Base-by-base conservation (phyloP, 2,113 vertebrate genomes). In the Poeciliopsis turrubarensis region DNA sequence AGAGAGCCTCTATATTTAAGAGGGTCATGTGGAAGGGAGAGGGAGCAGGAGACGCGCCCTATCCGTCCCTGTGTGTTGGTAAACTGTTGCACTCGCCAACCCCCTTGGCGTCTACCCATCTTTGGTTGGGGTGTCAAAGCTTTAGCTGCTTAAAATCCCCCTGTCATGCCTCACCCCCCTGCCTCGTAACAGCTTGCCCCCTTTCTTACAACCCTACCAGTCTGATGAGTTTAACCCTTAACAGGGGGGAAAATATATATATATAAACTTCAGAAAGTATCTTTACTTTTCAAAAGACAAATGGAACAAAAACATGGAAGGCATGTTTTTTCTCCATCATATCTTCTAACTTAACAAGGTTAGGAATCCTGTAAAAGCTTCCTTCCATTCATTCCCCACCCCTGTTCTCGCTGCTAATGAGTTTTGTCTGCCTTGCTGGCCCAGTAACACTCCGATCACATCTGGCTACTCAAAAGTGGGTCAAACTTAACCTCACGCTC, bases 1-100 rank as follows among this genome's bases (percentile, higher is more conserved):
- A 84, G 79, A 78, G 79, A 70, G 41, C 70, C 87, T 91, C 85
- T 90, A 91, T 92, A 91, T 91, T 91, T 91, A 87, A 92, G 86
- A 85, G 69, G 76, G 79, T 81, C 86, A 86, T 89, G 81, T 85
- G 83, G 77, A 88, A 75, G 73, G 78, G 81, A 70, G 81, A 67
- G 41, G 51, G 63, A 82, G 66, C 54, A 72, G 61, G 70, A 60
- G 78, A 85, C 39, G 1, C 34, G 32, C 82, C 84, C 89, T 83
- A 75, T 87, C 90, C 84, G 80, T 73, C 61, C 68, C 70, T 84
- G 29, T 70, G 34, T 86, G 77, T 86, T 84, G 82, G 88, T 81
- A 76, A 84, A 72, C 71, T 44, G n/a, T 71, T 63, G 17, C 41
- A 67, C 37, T 32, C 57, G 9, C 70, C 69, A 17, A 41, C 81